These are phyloP conservation scores for Bellardia bayeri DNA, from an alignment of 2,888 invertebrate species.

Conservation along the genomic window DNA sequence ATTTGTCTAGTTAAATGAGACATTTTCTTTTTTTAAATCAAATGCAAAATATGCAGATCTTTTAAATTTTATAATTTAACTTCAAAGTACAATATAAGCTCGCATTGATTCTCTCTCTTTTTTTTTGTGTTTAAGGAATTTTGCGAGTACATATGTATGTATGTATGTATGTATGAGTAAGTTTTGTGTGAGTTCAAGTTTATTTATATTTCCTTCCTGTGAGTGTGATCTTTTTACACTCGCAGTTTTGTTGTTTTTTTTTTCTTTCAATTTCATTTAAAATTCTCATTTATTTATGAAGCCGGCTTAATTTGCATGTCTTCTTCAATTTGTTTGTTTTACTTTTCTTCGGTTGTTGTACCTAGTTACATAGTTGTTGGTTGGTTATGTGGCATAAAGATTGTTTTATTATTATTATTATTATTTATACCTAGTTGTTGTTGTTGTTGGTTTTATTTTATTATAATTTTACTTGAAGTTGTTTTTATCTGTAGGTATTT, in stretches of 20 bases:
- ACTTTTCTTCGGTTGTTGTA: conserved; percentile 12
- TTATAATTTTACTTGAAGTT: conserved; percentile 40
- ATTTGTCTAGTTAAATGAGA: neutral
- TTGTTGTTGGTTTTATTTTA: conserved; percentile 39
- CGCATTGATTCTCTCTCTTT: neutral
- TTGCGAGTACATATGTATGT: neutral
- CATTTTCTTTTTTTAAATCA: conserved; percentile 1
- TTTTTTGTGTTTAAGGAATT: neutral
- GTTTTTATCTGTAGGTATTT: conserved; percentile 8
- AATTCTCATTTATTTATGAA: conserved; percentile 67
- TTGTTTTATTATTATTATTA: conserved; percentile 38
- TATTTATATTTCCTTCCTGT: conserved; percentile 36
- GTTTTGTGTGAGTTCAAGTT: neutral
- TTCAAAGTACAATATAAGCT: neutral
- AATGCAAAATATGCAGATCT: conserved; percentile 35
- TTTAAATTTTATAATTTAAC: neutral
- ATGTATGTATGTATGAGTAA: neutral
- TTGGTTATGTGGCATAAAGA: conserved; percentile 36
- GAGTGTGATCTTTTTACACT: conserved; percentile 49
- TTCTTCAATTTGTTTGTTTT: conserved; percentile 68
- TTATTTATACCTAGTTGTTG: neutral
- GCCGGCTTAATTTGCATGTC: conserved; percentile 72
- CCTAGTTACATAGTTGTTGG: neutral
- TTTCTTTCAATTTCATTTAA: conserved; percentile 33
- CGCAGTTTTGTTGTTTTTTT: neutral